Evolutionary conservation across 2,888 invertebrate species (phyloP).

Genomic region (Acronicta leporina): DNA sequence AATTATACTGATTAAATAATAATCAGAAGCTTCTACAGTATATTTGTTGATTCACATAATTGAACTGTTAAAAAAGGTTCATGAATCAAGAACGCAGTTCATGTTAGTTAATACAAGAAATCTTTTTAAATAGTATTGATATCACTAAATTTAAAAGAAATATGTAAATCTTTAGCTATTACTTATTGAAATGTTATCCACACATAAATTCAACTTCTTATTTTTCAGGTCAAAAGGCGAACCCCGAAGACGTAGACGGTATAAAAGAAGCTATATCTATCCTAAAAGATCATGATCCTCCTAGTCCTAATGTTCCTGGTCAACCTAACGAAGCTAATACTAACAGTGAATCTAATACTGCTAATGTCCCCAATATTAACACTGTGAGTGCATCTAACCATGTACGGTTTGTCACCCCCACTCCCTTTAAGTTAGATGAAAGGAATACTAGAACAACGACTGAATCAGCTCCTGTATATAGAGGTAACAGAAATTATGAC

Average conservation of each 20-base stretch:
- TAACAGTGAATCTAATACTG: slow-evolving; percentile 43
- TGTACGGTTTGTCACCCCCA: slow-evolving; percentile 77
- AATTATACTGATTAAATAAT: too few species aligned
- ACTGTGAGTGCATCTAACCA: slow-evolving; percentile 51
- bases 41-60: too few species aligned
- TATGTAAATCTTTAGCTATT: too few species aligned
- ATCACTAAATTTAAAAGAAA: too few species aligned
- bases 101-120: too few species aligned
- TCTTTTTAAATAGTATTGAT: too few species aligned
- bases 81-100: too few species aligned
- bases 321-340: slow-evolving; percentile 37
- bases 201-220: not conserved
- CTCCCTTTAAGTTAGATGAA: slow-evolving; percentile 74
- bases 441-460: slow-evolving; percentile 70
- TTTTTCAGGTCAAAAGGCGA: slow-evolving; percentile 71
- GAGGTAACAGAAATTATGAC: slow-evolving; percentile 74
- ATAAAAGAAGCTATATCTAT: slow-evolving; percentile 84
- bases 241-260: slow-evolving; percentile 80
- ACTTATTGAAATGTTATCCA: too few species aligned
- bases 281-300: slow-evolving; percentile 76
- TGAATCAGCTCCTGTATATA: slow-evolving; percentile 75
- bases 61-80: too few species aligned
- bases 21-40: not conserved
- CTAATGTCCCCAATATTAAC: slow-evolving; percentile 43
- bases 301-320: slow-evolving; percentile 49